A percentile compares a stretch with the other conserved stretches of the same genome.
Conservation (phyloP, 1,140 invertebrate genomes). For the Drosophila parvula region DNA sequence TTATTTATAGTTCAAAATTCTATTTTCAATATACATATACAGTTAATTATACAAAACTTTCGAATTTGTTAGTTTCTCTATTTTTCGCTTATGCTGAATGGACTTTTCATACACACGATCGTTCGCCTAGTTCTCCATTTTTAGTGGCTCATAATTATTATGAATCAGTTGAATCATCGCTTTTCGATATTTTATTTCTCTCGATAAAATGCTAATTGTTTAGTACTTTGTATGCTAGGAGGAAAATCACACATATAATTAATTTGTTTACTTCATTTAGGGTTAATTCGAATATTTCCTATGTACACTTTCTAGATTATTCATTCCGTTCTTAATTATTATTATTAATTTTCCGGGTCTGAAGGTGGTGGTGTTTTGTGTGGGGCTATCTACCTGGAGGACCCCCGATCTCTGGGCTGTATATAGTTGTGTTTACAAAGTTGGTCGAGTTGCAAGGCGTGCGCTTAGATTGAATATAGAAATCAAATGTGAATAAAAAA, state of each 20-base stretch:
- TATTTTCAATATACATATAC: constrained; percentile 75
- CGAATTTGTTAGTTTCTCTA: constrained; percentile 70
- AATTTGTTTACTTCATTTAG: constrained; percentile 38
- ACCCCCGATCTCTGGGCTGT: constrained; percentile 10
- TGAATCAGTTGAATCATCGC: constrained; percentile 31
- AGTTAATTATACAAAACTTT: constrained; percentile 75
- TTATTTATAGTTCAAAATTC: constrained; percentile 65
- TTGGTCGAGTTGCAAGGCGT: constrained; percentile 72
- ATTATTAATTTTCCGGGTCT: constrained; percentile 12
- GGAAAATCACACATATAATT: constrained; percentile 74
- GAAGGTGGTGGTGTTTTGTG: constrained; percentile 21
- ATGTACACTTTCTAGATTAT: constrained; percentile 64
- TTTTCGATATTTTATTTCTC: constrained; percentile 20
- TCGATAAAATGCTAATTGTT: constrained; percentile 64
- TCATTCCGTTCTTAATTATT: constrained; percentile 13
- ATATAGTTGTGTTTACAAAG: constrained; percentile 39
- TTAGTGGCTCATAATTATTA: constrained; percentile 54
- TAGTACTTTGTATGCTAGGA: constrained; percentile 64
- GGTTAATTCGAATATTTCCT: constrained; percentile 48
- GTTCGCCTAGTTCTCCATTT: constrained; percentile 36
- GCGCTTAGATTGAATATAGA: constrained; percentile 17
- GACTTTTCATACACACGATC: constrained; percentile 65
- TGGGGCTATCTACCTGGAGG: constrained; percentile 32
- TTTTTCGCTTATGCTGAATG: constrained; percentile 60
- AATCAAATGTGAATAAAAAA: constrained; percentile 4